Percentiles rank a stretch among this genome's conserved stretches.
Conservation (phyloP, 2,113 vertebrate species). For the Anoura caudifer region DNA sequence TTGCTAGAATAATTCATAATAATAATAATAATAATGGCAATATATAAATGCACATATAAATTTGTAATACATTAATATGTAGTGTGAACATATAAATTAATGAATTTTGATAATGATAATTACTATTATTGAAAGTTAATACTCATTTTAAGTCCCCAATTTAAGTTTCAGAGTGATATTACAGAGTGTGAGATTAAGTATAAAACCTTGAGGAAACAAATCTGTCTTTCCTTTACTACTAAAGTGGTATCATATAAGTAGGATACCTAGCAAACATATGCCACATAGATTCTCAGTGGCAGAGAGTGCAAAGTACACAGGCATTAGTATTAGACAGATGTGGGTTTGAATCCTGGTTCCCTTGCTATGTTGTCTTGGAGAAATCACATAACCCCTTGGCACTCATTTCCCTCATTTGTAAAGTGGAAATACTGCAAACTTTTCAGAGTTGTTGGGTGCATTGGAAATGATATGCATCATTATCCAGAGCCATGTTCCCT, state of each 20-base stretch:
- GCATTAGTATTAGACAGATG: not conserved
- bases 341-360: not conserved
- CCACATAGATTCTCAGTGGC: not conserved
- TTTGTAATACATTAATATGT: not conserved
- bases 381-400: not conserved
- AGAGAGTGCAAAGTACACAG: not conserved
- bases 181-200: not conserved
- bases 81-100: not conserved
- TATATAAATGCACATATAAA: not conserved
- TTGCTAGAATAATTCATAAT: slow-evolving; percentile 8
- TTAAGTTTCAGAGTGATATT: slow-evolving; percentile 22
- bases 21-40: not conserved
- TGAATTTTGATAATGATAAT: not conserved
- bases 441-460: not conserved
- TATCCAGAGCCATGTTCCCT: not conserved
- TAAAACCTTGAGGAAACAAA: not conserved
- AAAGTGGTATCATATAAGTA: not conserved
- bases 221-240: slow-evolving; percentile 25
- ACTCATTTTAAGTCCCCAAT: not conserved
- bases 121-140: slow-evolving; percentile 8
- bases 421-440: not conserved
- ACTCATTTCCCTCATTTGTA: slow-evolving; percentile 1
- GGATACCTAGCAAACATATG: not conserved
- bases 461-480: not conserved
- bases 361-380: not conserved